A percentile compares a stretch with the other conserved stretches of the same genome.
phyloP scores from a whole-genome alignment of 2,888 invertebrate species.

The Spisula subtruncata region DNA sequence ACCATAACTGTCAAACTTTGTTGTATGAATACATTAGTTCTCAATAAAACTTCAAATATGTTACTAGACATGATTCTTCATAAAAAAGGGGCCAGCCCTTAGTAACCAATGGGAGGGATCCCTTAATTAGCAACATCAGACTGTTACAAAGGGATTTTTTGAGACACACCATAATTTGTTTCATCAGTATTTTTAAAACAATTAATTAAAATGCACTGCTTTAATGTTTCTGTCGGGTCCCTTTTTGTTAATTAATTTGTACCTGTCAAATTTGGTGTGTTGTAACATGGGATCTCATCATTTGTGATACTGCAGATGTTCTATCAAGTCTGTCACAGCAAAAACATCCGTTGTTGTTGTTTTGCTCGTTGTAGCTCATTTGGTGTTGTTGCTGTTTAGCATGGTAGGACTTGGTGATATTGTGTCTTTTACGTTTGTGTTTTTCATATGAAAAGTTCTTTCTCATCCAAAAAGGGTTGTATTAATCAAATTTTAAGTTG shows the following conservation, averaged over 20 bases:
- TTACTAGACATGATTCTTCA: not conserved
- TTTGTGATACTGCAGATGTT: slow-evolving; percentile 8
- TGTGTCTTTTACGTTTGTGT: not conserved
- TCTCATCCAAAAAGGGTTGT: too few relatives aligned
- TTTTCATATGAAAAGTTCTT: not conserved
- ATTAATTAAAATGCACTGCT: slow-evolving; percentile 10
- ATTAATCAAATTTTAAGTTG: too few relatives aligned
- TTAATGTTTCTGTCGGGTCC: not conserved
- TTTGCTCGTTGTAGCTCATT: not conserved
- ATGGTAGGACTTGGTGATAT: not conserved
- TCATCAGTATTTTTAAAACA: not conserved
- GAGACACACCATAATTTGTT: not conserved
- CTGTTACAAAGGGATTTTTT: not conserved
- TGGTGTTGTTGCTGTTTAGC: not conserved
- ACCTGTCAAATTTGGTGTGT: not conserved
- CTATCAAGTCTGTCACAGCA: not conserved
- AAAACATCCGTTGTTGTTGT: not conserved
- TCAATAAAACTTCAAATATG: not conserved
- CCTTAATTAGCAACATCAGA: not conserved
- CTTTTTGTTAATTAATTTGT: slow-evolving; percentile 20
- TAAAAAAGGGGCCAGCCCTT: slow-evolving; percentile 10
- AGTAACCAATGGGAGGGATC: slow-evolving; percentile 20
- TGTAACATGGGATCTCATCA: not conserved
- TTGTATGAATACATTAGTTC: slow-evolving; percentile 3
- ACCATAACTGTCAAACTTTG: not conserved